phyloP scores from a whole-genome alignment of 2,113 vertebrate genomes.

The Guaruba guarouba region DNA sequence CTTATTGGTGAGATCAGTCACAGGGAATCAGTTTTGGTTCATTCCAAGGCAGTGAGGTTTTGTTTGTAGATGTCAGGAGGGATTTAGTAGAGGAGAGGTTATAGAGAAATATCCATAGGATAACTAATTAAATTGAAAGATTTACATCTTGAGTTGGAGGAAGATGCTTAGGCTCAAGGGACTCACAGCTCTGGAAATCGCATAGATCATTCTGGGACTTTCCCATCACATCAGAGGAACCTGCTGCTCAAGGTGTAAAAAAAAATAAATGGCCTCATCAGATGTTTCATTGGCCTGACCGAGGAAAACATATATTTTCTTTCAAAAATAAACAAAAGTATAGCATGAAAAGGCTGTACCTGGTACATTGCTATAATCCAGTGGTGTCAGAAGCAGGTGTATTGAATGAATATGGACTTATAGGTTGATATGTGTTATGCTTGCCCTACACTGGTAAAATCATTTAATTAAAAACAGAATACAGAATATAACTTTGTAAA shows the following conservation, averaged over 20 bases:
- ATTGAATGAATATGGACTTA: neutral
- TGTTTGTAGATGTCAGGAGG: conserved; percentile 57
- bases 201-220: neutral
- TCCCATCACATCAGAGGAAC: neutral
- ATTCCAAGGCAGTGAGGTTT: conserved; percentile 68
- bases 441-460: neutral
- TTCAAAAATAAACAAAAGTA: neutral
- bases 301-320: neutral
- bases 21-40: conserved; percentile 61
- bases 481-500: neutral
- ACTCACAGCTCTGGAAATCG: neutral
- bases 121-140: conserved; percentile 62
- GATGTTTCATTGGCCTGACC: neutral
- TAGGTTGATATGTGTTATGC: neutral
- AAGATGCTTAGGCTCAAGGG: neutral
- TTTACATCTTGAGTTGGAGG: conserved; percentile 1
- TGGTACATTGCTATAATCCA: neutral
- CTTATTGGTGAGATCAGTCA: conserved; percentile 68
- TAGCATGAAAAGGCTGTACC: neutral
- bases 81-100: conserved; percentile 56
- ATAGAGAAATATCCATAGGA: conserved; percentile 63
- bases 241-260: neutral
- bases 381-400: neutral
- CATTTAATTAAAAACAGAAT: neutral
- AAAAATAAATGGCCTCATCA: neutral